Conservation (phyloP, 2,113 vertebrate species). For the Tragelaphus imberbis region DNA sequence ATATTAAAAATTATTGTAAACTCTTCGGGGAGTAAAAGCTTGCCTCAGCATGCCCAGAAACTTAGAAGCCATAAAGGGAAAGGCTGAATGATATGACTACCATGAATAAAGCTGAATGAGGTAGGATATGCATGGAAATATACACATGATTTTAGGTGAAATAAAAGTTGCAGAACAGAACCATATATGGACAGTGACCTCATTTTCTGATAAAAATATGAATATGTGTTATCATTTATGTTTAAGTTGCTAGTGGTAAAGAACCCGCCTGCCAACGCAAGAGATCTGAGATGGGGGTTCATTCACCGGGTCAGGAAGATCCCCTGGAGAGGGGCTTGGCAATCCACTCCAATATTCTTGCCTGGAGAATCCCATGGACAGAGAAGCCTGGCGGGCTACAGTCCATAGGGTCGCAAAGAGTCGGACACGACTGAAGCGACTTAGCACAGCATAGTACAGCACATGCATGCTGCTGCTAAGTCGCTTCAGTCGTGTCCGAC, state of each 20-base stretch:
- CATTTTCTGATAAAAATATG: constrained; percentile 4
- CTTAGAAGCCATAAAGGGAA: background rate
- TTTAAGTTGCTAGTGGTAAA: background rate
- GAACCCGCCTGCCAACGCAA: background rate
- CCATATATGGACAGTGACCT: background rate
- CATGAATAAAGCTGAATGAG: constrained; percentile 1
- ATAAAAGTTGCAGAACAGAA: constrained; percentile 11
- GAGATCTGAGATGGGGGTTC: background rate
- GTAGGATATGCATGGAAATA: background rate
- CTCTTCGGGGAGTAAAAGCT: background rate
- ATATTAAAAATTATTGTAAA: background rate
- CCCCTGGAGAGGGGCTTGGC: background rate
- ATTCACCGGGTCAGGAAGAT: background rate
- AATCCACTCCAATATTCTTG: background rate
- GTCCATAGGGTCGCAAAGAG: background rate
- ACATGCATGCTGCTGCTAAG: no score
- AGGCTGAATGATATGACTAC: background rate
- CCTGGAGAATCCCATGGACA: background rate
- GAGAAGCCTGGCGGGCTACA: background rate
- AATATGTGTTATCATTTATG: background rate
- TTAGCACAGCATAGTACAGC: background rate
- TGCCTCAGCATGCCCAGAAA: background rate
- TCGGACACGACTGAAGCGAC: background rate
- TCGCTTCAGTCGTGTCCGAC: no score
- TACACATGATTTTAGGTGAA: background rate